A percentile compares a stretch with the other conserved stretches of the same genome.
phyloP scores from a whole-genome alignment of 2,888 invertebrate genomes.

The Ellobium chinense region DNA sequence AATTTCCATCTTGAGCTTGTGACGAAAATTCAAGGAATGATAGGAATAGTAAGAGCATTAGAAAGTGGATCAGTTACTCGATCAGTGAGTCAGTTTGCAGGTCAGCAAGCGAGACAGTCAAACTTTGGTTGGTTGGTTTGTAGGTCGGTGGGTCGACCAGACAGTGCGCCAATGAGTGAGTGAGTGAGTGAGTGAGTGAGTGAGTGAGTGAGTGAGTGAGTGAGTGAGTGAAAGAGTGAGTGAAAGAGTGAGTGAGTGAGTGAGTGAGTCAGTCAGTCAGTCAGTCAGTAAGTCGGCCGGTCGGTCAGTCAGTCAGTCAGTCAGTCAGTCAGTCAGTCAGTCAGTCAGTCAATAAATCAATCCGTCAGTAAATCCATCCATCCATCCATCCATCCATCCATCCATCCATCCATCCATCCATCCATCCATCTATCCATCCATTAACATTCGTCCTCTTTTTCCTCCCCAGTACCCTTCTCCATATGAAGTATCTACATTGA shows the following conservation, averaged over 20 bases:
- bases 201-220: not conserved
- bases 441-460: not conserved
- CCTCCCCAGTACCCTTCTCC: not conserved
- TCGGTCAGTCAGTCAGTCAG: not conserved
- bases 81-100: too few relatives aligned
- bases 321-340: not conserved
- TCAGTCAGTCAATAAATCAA: not conserved
- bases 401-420: not conserved
- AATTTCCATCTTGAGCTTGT: too few relatives aligned
- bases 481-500: too few relatives aligned
- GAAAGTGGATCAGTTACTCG: too few relatives aligned
- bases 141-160: too few relatives aligned
- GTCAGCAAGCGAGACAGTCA: too few relatives aligned
- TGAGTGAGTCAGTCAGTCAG: not conserved
- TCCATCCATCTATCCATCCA: not conserved
- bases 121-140: too few relatives aligned
- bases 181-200: constrained; percentile 3
- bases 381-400: not conserved
- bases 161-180: not conserved
- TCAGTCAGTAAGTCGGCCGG: not conserved
- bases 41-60: too few relatives aligned
- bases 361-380: not conserved
- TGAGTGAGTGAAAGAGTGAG: not conserved
- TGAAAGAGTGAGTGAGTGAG: not conserved
- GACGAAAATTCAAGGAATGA: too few relatives aligned